Conservation (phyloP, 2,113 vertebrate genomes). For the Zeus faber region DNA sequence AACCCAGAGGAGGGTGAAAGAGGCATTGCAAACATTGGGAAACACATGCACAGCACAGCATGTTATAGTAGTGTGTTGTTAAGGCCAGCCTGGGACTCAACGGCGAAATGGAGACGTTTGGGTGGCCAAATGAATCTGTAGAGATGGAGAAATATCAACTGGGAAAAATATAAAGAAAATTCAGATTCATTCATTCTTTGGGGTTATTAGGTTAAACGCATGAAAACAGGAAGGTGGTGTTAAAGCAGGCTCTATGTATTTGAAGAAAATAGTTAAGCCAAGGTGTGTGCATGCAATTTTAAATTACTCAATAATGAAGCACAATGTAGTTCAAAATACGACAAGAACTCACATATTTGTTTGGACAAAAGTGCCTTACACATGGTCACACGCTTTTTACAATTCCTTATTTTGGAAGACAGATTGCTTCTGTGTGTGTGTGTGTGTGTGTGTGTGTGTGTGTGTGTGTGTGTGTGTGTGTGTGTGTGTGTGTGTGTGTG, state of each 20-base stretch:
- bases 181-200: neutral
- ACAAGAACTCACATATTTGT: slow-evolving; percentile 30
- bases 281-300: no score
- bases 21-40: slow-evolving; percentile 26
- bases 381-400: slow-evolving; percentile 41
- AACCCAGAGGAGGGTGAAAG: slow-evolving; percentile 28
- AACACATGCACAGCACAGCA: slow-evolving; percentile 33
- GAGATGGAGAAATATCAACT: neutral
- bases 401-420: slow-evolving; percentile 24
- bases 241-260: no score
- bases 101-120: slow-evolving; percentile 13
- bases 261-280: no score
- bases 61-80: slow-evolving; percentile 12
- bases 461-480: slow-evolving; percentile 13
- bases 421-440: no score
- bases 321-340: slow-evolving; percentile 28
- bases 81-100: slow-evolving; percentile 13
- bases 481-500: slow-evolving; percentile 24
- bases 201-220: slow-evolving; percentile 21
- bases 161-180: neutral
- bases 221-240: no score
- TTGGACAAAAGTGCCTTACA: slow-evolving; percentile 44
- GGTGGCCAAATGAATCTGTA: slow-evolving; percentile 12
- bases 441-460: slow-evolving; percentile 3
- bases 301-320: no score